A percentile compares a stretch with the other conserved stretches of the same genome.
Evolutionary conservation across 2,797 vertebrate genomes (phyloP).

Genomic region (Mormyrops boulengeri): DNA sequence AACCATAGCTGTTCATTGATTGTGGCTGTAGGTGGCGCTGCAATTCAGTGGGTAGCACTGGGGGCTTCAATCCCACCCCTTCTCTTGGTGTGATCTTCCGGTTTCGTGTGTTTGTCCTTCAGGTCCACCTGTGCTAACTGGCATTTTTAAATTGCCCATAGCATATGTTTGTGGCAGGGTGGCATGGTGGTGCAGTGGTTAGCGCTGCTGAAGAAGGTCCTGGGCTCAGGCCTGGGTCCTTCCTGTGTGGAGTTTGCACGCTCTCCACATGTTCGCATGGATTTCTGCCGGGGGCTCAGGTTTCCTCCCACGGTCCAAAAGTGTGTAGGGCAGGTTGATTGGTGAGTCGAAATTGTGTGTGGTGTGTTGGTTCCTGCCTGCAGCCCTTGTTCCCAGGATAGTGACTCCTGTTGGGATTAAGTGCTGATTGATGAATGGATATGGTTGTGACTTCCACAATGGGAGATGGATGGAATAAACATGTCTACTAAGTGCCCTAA

Average conservation of each 20-base stretch:
- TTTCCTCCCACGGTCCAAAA: no score
- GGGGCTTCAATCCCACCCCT: background rate
- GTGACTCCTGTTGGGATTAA: background rate
- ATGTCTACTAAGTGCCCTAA: background rate
- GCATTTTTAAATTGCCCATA: background rate
- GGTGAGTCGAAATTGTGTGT: no score
- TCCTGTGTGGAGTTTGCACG: no score
- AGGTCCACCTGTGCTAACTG: background rate
- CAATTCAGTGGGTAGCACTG: background rate
- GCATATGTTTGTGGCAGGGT: no score
- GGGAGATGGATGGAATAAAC: background rate
- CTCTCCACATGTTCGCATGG: no score
- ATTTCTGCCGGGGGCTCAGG: no score
- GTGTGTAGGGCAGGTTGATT: no score
- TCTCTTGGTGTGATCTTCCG: background rate
- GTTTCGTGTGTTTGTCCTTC: background rate
- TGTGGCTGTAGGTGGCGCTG: background rate
- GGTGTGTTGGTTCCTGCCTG: background rate
- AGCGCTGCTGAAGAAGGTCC: no score
- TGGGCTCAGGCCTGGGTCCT: no score
- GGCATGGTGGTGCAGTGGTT: no score
- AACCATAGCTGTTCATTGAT: background rate
- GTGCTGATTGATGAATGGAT: background rate
- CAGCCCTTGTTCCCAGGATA: background rate
- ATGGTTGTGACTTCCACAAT: background rate